Conservation (phyloP, 2,797 vertebrate species). For the Manis pentadactyla region DNA sequence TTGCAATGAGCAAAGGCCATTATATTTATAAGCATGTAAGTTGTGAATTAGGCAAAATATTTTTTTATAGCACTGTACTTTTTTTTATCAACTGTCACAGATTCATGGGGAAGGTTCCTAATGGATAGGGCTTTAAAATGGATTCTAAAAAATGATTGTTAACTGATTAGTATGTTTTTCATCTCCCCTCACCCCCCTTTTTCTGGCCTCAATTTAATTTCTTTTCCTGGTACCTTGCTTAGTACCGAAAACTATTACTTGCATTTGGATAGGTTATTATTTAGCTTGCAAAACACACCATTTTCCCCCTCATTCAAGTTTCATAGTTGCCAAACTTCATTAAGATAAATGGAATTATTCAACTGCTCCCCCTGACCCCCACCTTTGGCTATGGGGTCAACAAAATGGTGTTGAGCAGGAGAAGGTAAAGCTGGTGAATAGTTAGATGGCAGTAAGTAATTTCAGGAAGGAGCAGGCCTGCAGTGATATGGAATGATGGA, state of each 20-base stretch:
- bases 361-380: neutral
- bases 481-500: neutral
- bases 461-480: conserved; percentile 8
- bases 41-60: conserved; percentile 33
- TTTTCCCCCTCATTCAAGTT: neutral
- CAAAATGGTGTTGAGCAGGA: conserved; percentile 7
- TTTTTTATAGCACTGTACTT: neutral
- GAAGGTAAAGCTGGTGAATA: neutral
- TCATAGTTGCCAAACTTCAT: conserved; percentile 4
- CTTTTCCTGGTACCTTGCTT: neutral
- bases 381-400: conserved; percentile 18
- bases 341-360: conserved; percentile 63
- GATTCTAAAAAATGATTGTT: neutral
- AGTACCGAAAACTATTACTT: neutral
- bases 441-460: neutral
- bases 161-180: neutral
- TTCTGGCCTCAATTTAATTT: neutral
- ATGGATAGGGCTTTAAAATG: conserved; percentile 1
- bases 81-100: conserved; percentile 26
- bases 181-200: neutral
- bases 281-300: conserved; percentile 39
- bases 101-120: neutral
- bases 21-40: conserved; percentile 16
- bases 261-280: neutral
- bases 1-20: conserved; percentile 39